Percentiles rank a stretch among this genome's conserved stretches.
phyloP scores from a whole-genome alignment of 2,113 vertebrate genomes.

The Myiagra hebetior region DNA sequence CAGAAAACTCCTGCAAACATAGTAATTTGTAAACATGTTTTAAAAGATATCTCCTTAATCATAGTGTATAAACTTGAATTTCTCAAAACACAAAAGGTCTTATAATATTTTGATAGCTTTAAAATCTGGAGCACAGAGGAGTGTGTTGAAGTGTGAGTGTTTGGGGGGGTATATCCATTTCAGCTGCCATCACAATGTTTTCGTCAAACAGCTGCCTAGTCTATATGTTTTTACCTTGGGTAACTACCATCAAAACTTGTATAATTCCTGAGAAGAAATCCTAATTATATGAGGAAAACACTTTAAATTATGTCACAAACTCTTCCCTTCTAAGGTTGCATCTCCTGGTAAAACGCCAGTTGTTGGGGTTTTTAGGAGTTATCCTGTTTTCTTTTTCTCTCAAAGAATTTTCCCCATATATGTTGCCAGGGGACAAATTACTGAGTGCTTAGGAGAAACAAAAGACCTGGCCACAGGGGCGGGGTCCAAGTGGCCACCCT shows the following conservation, averaged over 20 bases:
- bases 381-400: no score
- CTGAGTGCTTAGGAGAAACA: no score
- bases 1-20: neutral
- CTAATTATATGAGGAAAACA: neutral
- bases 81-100: neutral
- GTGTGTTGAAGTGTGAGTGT: no score
- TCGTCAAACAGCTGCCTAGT: neutral
- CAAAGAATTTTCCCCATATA: no score
- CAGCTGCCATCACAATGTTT: neutral
- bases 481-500: no score
- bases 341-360: neutral
- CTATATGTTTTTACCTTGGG: neutral
- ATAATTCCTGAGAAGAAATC: neutral
- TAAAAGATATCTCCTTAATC: neutral
- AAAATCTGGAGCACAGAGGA: neutral
- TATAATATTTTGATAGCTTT: neutral
- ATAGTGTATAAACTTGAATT: neutral
- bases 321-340: neutral
- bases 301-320: neutral
- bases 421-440: no score
- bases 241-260: neutral
- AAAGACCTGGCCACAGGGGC: no score
- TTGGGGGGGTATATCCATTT: neutral
- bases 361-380: no score
- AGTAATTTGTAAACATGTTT: neutral